These are phyloP conservation scores for Otus sunia DNA, from an alignment of 2,113 vertebrate genomes.

Conservation along the genomic window DNA sequence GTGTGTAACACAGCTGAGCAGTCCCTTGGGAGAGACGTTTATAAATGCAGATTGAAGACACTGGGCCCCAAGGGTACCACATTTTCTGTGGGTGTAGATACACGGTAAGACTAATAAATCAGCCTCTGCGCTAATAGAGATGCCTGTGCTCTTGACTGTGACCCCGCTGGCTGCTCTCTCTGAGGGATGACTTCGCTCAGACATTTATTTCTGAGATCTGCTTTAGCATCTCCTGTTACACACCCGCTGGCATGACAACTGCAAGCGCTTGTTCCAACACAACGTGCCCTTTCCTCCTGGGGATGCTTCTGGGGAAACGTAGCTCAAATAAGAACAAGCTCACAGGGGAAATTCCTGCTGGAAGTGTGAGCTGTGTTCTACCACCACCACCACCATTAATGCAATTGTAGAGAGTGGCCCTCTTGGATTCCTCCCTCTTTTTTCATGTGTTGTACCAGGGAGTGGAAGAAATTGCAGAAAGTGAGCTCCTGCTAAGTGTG, in stretches of 20 bases:
- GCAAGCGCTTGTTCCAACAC: background rate
- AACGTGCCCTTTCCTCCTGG: background rate
- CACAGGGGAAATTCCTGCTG: background rate
- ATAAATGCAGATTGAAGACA: background rate
- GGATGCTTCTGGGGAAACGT: background rate
- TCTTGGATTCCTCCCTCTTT: background rate
- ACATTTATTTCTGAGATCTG: background rate
- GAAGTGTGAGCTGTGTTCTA: background rate
- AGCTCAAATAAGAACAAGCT: background rate
- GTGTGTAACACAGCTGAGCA: background rate
- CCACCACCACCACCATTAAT: accelerated
- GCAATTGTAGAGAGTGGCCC: accelerated
- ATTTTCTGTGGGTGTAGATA: background rate
- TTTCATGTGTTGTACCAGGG: background rate
- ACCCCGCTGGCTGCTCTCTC: background rate
- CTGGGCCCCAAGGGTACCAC: background rate
- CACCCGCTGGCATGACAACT: background rate
- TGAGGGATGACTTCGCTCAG: background rate
- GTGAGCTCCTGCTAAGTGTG: background rate
- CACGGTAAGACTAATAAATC: background rate
- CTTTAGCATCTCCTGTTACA: background rate
- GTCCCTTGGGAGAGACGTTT: background rate
- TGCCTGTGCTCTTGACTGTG: background rate
- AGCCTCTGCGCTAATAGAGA: background rate
- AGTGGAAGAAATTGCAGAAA: background rate